phyloP scores from a whole-genome alignment of 2,888 invertebrate genomes.

The Baronia brevicornis region DNA sequence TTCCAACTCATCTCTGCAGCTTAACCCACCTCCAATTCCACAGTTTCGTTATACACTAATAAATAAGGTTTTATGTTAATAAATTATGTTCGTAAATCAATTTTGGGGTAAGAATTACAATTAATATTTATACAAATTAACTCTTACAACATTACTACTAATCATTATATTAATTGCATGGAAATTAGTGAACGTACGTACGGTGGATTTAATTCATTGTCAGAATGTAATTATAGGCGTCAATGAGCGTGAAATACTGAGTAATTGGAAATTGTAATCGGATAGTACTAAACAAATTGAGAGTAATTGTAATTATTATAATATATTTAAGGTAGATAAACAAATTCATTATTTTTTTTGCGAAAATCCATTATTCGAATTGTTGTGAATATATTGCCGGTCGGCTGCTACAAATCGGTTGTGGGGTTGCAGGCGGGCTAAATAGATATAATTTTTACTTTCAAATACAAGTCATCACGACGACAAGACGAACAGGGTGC shows the following conservation, averaged over 20 bases:
- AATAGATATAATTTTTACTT: too few species aligned
- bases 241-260: slow-evolving; percentile 65
- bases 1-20: slow-evolving; percentile 20
- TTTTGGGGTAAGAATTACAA: slow-evolving; percentile 22
- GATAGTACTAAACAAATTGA: slow-evolving; percentile 27
- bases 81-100: slow-evolving; percentile 16
- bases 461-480: too few species aligned
- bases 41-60: slow-evolving; percentile 24
- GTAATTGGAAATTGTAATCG: slow-evolving; percentile 53
- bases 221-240: slow-evolving; percentile 67
- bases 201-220: slow-evolving; percentile 63
- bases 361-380: too few species aligned
- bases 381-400: too few species aligned
- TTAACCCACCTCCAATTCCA: slow-evolving; percentile 18
- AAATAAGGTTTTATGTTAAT: slow-evolving; percentile 16
- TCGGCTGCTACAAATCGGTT: too few species aligned
- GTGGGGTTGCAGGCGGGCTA: too few species aligned
- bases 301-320: slow-evolving; percentile 23
- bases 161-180: slow-evolving; percentile 67
- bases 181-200: slow-evolving; percentile 57
- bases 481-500: too few species aligned
- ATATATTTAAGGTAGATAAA: slow-evolving; percentile 17
- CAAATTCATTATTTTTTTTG: slow-evolving; percentile 4
- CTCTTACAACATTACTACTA: slow-evolving; percentile 48
- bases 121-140: slow-evolving; percentile 41